These are phyloP conservation scores for Plotosus lineatus DNA, from an alignment of 2,113 vertebrate species.

Conservation along the genomic window DNA sequence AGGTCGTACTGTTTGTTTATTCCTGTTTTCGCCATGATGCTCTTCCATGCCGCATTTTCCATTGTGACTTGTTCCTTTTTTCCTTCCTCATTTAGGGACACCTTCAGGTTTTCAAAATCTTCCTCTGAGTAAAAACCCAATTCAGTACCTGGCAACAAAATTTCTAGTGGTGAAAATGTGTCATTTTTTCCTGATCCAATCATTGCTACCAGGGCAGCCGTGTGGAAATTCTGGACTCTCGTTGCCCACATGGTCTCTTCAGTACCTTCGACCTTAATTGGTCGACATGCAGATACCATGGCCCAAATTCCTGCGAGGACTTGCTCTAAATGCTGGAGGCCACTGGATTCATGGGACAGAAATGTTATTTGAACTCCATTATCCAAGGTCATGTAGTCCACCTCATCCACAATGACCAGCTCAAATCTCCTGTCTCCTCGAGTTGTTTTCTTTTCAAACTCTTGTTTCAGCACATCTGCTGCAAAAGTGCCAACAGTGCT, in stretches of 20 bases:
- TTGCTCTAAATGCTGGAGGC: slow-evolving; percentile 53
- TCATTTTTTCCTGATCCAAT: slow-evolving; percentile 19
- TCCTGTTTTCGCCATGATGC: slow-evolving; percentile 40
- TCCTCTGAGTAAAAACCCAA: slow-evolving; percentile 42
- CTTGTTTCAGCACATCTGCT: slow-evolving; percentile 52
- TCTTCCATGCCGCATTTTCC: slow-evolving; percentile 5
- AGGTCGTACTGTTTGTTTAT: slow-evolving; percentile 44
- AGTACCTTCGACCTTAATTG: slow-evolving; percentile 44
- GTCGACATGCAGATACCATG: slow-evolving; percentile 38
- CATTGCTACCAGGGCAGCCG: slow-evolving; percentile 25
- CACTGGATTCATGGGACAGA: slow-evolving; percentile 51
- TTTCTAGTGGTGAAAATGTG: slow-evolving; percentile 16
- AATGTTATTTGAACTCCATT: slow-evolving; percentile 56
- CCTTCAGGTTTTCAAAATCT: slow-evolving; percentile 24
- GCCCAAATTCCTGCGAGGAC: slow-evolving; percentile 51
- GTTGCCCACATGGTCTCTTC: slow-evolving; percentile 42
- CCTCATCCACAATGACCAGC: slow-evolving; percentile 58
- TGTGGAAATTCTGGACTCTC: slow-evolving; percentile 50
- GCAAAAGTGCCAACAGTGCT: slow-evolving; percentile 50
- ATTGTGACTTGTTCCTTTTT: not conserved
- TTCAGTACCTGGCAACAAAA: slow-evolving; percentile 32
- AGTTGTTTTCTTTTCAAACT: slow-evolving; percentile 46
- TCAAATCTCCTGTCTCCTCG: slow-evolving; percentile 45
- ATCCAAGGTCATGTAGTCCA: slow-evolving; percentile 60
- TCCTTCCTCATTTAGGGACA: not conserved